phyloP scores from a whole-genome alignment of 2,888 invertebrate species.

The Perithous albicinctus region DNA sequence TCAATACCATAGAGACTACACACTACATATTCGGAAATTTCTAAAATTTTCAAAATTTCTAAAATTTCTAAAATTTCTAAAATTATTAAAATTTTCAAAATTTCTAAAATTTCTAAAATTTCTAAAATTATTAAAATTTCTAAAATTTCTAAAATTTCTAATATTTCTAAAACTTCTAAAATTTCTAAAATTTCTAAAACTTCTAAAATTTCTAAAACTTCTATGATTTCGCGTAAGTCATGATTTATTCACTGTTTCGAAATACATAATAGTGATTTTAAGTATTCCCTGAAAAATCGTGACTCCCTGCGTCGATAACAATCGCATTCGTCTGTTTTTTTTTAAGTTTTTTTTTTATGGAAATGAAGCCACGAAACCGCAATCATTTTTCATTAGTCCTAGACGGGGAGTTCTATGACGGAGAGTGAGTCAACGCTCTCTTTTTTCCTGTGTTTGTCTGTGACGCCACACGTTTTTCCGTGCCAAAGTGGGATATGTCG shows the following conservation, averaged over 20 bases:
- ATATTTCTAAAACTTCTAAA: no score
- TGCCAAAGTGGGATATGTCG: conserved; percentile 34
- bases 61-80: no score
- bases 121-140: no score
- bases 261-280: background rate
- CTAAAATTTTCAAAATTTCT: no score
- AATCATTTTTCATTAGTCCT: conserved; percentile 12
- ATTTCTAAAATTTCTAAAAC: no score
- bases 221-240: background rate
- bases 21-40: no score
- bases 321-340: background rate
- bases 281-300: background rate
- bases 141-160: no score
- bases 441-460: background rate
- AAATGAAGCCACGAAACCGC: conserved; percentile 16
- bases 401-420: background rate
- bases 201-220: no score
- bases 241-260: background rate
- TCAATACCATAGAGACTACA: background rate
- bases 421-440: conserved; percentile 21
- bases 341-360: background rate
- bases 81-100: no score
- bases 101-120: no score
- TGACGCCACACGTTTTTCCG: conserved; percentile 10
- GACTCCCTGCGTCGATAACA: background rate